Evolutionary conservation across 2,113 vertebrate species (phyloP).

Genomic region (Oplegnathus fasciatus): DNA sequence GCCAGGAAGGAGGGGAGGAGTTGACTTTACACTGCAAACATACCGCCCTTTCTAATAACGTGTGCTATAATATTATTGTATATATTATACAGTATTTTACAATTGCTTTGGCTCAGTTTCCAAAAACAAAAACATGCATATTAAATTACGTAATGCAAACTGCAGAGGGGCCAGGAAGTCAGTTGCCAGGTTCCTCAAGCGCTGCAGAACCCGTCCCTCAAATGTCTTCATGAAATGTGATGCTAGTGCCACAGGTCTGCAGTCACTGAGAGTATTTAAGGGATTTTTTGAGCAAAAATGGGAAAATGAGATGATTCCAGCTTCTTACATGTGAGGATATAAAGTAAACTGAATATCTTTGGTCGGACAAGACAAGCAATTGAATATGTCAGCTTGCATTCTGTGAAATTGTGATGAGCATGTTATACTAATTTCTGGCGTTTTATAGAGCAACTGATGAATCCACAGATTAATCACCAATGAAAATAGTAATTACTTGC

Average conservation of each 20-base stretch:
- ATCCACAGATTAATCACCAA: too few species aligned
- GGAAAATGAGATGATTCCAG: background rate
- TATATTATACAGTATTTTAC: background rate
- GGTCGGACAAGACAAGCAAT: too few species aligned
- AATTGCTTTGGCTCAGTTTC: background rate
- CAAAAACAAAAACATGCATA: too few species aligned
- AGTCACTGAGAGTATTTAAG: background rate
- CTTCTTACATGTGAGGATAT: too few species aligned
- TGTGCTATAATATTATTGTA: background rate
- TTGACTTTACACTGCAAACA: too few species aligned
- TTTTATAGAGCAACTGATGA: too few species aligned
- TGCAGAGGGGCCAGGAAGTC: background rate
- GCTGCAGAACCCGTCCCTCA: background rate
- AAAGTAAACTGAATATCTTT: too few species aligned
- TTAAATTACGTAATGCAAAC: background rate
- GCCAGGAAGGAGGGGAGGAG: background rate
- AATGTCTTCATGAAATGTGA: background rate
- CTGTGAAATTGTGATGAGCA: too few species aligned
- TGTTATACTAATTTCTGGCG: too few species aligned
- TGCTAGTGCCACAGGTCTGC: background rate
- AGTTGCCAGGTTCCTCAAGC: background rate
- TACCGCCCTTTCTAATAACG: background rate
- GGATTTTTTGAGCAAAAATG: background rate
- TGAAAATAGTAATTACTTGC: too few species aligned
- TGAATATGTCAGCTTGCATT: too few species aligned